A percentile compares a stretch with the other conserved stretches of the same genome.
phyloP scores from a whole-genome alignment of 2,797 vertebrate genomes.

The Oryzias dopingdopingensis region DNA sequence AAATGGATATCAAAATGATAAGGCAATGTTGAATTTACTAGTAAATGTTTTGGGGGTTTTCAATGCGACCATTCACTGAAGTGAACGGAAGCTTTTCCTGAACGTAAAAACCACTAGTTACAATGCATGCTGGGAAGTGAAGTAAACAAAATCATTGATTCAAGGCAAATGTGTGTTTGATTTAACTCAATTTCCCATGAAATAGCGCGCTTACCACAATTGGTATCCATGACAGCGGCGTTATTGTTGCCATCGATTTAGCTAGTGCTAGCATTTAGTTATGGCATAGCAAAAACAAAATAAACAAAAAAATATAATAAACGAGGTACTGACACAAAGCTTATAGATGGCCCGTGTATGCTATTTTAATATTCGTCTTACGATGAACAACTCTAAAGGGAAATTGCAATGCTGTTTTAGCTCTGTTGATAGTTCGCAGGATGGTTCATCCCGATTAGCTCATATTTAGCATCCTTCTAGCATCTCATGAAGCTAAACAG shows the following conservation, averaged over 20 bases:
- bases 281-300: slow-evolving; percentile 2
- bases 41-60: neutral
- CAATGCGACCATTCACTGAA: no score
- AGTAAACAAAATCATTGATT: neutral
- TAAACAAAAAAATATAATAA: no score
- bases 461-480: slow-evolving; percentile 17
- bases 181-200: slow-evolving; percentile 68
- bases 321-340: no score
- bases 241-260: slow-evolving; percentile 61
- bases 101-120: neutral
- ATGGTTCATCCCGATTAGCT: slow-evolving; percentile 15
- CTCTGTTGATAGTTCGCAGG: slow-evolving; percentile 6
- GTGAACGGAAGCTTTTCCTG: slow-evolving; percentile 33
- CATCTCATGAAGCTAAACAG: slow-evolving; percentile 10
- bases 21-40: no score
- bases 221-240: slow-evolving; percentile 80
- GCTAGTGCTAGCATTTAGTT: slow-evolving; percentile 43
- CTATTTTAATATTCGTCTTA: neutral
- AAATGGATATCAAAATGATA: no score
- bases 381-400: neutral
- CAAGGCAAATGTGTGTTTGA: accelerated
- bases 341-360: slow-evolving; percentile 3
- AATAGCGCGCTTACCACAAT: slow-evolving; percentile 26
- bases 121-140: slow-evolving; percentile 36
- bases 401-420: neutral